Base-by-base conservation (phyloP, 2,113 vertebrate species). In the Geothlypis trichas region DNA sequence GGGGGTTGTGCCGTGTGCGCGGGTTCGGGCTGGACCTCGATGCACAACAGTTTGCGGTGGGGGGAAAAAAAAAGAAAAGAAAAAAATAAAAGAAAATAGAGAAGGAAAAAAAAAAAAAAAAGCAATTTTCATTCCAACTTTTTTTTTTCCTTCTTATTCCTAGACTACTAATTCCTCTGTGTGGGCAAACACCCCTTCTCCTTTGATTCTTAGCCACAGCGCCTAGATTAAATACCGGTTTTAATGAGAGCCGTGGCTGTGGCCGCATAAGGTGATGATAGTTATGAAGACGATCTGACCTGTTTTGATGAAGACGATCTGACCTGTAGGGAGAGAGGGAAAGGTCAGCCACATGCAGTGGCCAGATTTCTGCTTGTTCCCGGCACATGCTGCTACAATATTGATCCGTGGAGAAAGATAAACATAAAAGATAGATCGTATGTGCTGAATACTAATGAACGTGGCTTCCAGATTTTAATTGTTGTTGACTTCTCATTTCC, bases 321-420 rank as follows among this genome's bases (percentile, higher is more conserved):
- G 98, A 98, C 98, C 98, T 98, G 98, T 97, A 96, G 97, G 97
- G 97, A 99, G 96, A 96, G 98, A 96, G 98, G 93, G 96, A 98
- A 98, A 99, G 99, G 99, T 99, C 99, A 98, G 97, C 95, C 96
- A 93, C 98, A 98, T 97, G 98, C 98, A 87, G 98, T 93, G 98
- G 91, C 97, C 97, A 82, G 97, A 98, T 98, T 98, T 96, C 97
- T 98, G 97, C 98, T 98, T 98, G 97, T 98, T 97, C 98, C 97
- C 92, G 94, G 96, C 98, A 95, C 99, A 98, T 96, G 98, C 98
- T 98, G 98, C 85, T 98, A 94, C 84, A 97, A 98, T 99, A 99
- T 99, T 98, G 99, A 99, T 99, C 98, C 98, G 72, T 54, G 47
- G 95, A 98, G 97, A 96, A 98, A 98, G 98, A 98, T 98, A 97